A percentile compares a stretch with the other conserved stretches of the same genome.
phyloP scores from a whole-genome alignment of 1,140 invertebrate genomes.

The Trissolcus basalis region DNA sequence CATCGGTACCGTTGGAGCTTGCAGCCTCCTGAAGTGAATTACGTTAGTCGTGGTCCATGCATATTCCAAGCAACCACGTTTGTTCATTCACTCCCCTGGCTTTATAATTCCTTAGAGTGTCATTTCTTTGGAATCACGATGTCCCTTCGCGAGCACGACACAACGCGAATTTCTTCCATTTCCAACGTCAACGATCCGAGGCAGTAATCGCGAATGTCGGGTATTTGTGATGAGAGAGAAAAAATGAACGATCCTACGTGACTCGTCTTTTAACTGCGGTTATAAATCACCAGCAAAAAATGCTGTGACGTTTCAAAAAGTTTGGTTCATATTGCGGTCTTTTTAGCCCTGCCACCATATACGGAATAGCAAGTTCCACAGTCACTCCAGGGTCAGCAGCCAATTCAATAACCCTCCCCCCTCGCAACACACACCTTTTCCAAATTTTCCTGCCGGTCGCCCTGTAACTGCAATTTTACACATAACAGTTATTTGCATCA shows the following conservation, averaged over 20 bases:
- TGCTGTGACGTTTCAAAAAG: slow-evolving; percentile 24
- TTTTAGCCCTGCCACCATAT: not conserved
- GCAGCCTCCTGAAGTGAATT: slow-evolving; percentile 58
- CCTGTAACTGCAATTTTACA: too few relatives aligned
- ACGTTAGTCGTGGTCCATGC: slow-evolving; percentile 58
- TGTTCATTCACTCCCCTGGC: slow-evolving; percentile 49
- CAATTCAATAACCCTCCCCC: too few relatives aligned
- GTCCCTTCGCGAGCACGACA: slow-evolving; percentile 34
- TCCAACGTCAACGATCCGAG: slow-evolving; percentile 47
- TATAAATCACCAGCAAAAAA: slow-evolving; percentile 32
- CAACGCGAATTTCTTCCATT: slow-evolving; percentile 53
- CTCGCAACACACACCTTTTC: too few relatives aligned
- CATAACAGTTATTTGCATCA: too few relatives aligned
- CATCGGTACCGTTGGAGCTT: slow-evolving; percentile 50
- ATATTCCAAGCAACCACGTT: slow-evolving; percentile 61
- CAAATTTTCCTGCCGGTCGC: too few relatives aligned
- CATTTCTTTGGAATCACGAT: slow-evolving; percentile 58
- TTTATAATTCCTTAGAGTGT: slow-evolving; percentile 60
- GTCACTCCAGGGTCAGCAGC: too few relatives aligned
- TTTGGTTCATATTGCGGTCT: slow-evolving; percentile 9
- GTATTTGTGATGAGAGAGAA: slow-evolving; percentile 26
- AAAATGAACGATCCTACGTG: slow-evolving; percentile 44
- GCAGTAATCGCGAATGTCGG: slow-evolving; percentile 36
- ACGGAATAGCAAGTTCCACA: too few relatives aligned
- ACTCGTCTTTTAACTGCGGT: slow-evolving; percentile 28